A percentile compares a stretch with the other conserved stretches of the same genome.
phyloP scores from a whole-genome alignment of 2,113 vertebrate genomes.

The Labrus mixtus region DNA sequence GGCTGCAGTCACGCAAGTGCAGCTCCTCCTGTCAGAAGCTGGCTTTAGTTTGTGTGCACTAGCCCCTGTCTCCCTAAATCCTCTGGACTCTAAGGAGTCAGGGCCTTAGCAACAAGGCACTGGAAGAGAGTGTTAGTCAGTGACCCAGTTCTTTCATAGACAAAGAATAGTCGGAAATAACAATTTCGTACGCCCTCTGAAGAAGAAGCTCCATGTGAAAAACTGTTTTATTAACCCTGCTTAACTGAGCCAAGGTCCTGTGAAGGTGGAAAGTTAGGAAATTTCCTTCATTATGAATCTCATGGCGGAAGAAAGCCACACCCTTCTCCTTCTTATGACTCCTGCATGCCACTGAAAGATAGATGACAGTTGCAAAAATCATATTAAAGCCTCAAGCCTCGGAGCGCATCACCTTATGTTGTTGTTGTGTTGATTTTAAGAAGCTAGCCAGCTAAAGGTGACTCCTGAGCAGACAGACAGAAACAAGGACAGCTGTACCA shows the following conservation, averaged over 20 bases:
- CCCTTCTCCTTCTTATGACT: conserved; percentile 24
- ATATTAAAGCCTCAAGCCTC: conserved; percentile 40
- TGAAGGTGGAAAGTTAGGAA: conserved; percentile 57
- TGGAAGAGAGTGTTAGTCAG: conserved; percentile 55
- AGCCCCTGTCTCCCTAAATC: conserved; percentile 57
- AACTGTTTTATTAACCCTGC: conserved; percentile 62
- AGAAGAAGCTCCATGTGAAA: conserved; percentile 51
- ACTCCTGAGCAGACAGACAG: conserved; percentile 41
- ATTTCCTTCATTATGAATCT: conserved; percentile 28
- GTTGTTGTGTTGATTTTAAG: conserved; percentile 46
- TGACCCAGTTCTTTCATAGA: conserved; percentile 78
- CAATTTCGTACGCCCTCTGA: conserved; percentile 64
- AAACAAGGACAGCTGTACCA: conserved; percentile 50
- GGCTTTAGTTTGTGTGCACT: conserved; percentile 63
- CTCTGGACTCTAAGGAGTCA: conserved; percentile 49
- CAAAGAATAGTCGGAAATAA: conserved; percentile 65
- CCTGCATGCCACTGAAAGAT: conserved; percentile 38
- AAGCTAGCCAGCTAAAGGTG: conserved; percentile 27
- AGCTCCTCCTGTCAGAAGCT: conserved; percentile 56
- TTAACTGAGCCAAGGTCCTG: conserved; percentile 42
- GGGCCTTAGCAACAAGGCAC: conserved; percentile 58
- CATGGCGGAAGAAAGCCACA: conserved; percentile 11
- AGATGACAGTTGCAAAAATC: conserved; percentile 50
- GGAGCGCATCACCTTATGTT: conserved; percentile 36
- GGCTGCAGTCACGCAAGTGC: conserved; percentile 57